Evolutionary conservation across 2,888 invertebrate species (phyloP).

Genomic region (Drosophila lacicola): DNA sequence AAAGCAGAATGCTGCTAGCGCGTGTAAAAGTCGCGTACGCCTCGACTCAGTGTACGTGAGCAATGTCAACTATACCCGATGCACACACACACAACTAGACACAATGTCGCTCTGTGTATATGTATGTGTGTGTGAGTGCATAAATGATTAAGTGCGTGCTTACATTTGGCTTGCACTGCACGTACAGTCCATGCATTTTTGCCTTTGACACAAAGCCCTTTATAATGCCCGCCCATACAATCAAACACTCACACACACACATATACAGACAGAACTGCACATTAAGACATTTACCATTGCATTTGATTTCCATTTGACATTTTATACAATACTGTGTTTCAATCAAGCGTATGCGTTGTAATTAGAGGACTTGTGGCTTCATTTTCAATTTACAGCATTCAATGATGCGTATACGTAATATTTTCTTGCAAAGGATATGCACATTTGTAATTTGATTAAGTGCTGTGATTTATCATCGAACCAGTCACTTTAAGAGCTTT

Average conservation of each 20-base stretch:
- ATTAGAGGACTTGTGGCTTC: slow-evolving; percentile 35
- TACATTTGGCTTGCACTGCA: slow-evolving; percentile 64
- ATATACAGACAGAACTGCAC: slow-evolving; percentile 1
- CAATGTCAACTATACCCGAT: slow-evolving; percentile 58
- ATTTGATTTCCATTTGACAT: slow-evolving; percentile 50
- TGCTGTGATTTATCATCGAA: slow-evolving; percentile 1
- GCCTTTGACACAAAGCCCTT: slow-evolving; percentile 75
- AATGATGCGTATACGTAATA: slow-evolving; percentile 19
- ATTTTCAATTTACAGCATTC: slow-evolving; percentile 4
- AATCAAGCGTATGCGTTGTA: slow-evolving; percentile 52
- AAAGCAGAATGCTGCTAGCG: slow-evolving; percentile 54
- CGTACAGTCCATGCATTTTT: slow-evolving; percentile 72
- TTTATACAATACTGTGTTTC: slow-evolving; percentile 36
- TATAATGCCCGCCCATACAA: slow-evolving; percentile 53
- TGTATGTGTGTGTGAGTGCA: slow-evolving; percentile 51
- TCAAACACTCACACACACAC: slow-evolving; percentile 7
- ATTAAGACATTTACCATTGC: slow-evolving; percentile 37
- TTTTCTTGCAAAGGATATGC: background rate
- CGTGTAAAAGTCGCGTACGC: slow-evolving; percentile 72
- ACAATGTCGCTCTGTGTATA: slow-evolving; percentile 20
- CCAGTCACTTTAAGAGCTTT: background rate
- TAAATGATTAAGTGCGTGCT: slow-evolving; percentile 74
- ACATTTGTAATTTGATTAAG: background rate
- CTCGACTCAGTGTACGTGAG: slow-evolving; percentile 55
- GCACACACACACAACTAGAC: slow-evolving; percentile 14